These are phyloP conservation scores for Pachyseris speciosa DNA, from an alignment of 64 coral and sea anemone species.

Conservation along the genomic window DNA sequence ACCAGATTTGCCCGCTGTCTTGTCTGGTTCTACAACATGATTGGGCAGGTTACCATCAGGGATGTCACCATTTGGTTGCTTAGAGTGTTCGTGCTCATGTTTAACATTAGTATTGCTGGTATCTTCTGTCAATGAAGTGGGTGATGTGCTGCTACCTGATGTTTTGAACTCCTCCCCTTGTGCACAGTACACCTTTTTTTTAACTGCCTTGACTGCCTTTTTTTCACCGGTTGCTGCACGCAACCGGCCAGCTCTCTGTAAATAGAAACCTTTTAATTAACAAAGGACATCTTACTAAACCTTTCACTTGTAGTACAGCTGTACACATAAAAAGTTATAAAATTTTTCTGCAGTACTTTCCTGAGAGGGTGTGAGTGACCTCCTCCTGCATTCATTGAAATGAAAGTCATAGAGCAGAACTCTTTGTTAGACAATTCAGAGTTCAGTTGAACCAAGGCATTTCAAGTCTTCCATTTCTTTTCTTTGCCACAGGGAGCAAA, in stretches of 20 bases:
- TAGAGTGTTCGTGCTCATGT: slow-evolving; percentile 26
- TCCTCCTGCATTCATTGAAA: too few relatives aligned
- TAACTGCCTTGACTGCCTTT: slow-evolving; percentile 83
- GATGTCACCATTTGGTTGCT: slow-evolving; percentile 78
- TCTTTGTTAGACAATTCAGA: too few relatives aligned
- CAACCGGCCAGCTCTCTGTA: slow-evolving; percentile 57
- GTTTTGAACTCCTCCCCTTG: slow-evolving; percentile 88
- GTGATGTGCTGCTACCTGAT: neutral
- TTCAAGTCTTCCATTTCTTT: too few relatives aligned
- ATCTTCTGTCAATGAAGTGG: slow-evolving; percentile 26
- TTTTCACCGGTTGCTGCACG: slow-evolving; percentile 77
- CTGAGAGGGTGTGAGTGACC: too few relatives aligned
- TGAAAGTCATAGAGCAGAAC: too few relatives aligned
- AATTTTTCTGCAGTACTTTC: too few relatives aligned
- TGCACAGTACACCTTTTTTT: slow-evolving; percentile 80
- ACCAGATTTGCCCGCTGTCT: slow-evolving; percentile 3
- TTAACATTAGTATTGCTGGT: neutral
- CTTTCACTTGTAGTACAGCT: too few relatives aligned
- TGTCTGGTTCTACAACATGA: slow-evolving; percentile 52
- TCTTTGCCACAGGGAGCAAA: too few relatives aligned
- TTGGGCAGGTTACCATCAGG: slow-evolving; percentile 39
- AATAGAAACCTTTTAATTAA: neutral
- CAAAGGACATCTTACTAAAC: neutral
- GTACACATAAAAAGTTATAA: too few relatives aligned
- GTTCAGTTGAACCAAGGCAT: too few relatives aligned